phyloP scores from a whole-genome alignment of 2,797 vertebrate genomes.

The Anas bernieri region DNA sequence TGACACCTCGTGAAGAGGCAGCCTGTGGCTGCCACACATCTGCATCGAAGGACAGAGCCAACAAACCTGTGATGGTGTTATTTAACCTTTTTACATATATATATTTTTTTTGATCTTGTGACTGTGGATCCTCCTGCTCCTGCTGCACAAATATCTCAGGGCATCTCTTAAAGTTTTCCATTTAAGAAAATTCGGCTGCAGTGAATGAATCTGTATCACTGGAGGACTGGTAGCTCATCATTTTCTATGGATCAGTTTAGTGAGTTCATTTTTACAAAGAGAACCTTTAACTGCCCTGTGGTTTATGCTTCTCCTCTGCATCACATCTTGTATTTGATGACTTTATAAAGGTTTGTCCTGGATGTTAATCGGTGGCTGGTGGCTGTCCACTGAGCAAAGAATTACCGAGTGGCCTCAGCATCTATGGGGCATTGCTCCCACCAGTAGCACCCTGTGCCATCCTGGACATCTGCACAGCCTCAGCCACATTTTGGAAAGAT shows the following conservation, averaged over 20 bases:
- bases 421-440: fast-evolving
- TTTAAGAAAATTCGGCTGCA: neutral
- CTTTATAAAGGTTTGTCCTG: neutral
- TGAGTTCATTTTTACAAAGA: neutral
- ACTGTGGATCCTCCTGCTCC: neutral
- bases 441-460: fast-evolving
- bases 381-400: neutral
- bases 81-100: neutral
- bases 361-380: neutral
- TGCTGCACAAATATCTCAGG: neutral
- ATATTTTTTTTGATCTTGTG: too few species aligned
- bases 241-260: neutral
- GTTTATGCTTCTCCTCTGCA: neutral
- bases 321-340: neutral
- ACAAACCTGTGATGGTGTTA: neutral
- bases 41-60: neutral
- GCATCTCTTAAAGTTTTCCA: neutral
- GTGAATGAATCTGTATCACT: neutral
- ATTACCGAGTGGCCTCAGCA: neutral
- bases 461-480: neutral
- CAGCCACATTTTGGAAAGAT: fast-evolving
- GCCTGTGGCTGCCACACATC: neutral
- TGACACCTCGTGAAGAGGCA: neutral
- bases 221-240: neutral
- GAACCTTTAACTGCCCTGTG: neutral